Base-by-base conservation (phyloP, 2,888 invertebrate genomes). In the Cheilosia impressa region DNA sequence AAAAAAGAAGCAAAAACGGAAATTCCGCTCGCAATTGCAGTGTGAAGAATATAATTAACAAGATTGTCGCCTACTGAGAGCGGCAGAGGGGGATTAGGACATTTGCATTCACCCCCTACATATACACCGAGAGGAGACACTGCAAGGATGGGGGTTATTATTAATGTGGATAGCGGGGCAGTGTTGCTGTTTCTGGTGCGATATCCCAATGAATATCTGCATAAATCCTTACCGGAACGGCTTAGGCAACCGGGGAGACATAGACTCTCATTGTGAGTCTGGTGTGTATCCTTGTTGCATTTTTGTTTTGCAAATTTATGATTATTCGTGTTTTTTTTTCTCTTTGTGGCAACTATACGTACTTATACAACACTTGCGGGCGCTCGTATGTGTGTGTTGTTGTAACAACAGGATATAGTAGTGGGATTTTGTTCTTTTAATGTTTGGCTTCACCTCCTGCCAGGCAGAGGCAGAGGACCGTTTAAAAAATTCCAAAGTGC, bases 41-140 rank as follows among this genome's bases (percentile, higher is more conserved):
- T 85, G 85, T 87, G 87, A 82, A 87, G 81, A 87, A 82, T 87
- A 87, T 87, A 87, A 87, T 87, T 87, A 87, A 87, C 87, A 87
- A 82, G 87, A 87, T 87, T 87, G 87, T 87, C 87, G 87, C 85
- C 85, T 81, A 52, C 72, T 38, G 24, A 53, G 52, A 13, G 76
- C 27, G 76, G 19, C 4, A 5, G 55, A 5, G 24, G 22, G 31
- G 31, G 69, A 45, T 45, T 45, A 19, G 45, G 22, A 55, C 41
- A 81, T 85, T 85, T 85, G 68, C 85, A 85, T 81, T 80, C 75
- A 55, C 75, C 31, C 53, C 63, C 79, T 55, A 43, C 55, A 55
- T 58, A 24, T 4, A 41, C 13, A 0, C 4, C 4, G 60, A 17
- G 6, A 17, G 27, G 34, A 50, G 27, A 65, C n/a, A 7, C n/a